phyloP scores from a whole-genome alignment of 1,140 invertebrate species.

The Meloidogyne hapla region DNA sequence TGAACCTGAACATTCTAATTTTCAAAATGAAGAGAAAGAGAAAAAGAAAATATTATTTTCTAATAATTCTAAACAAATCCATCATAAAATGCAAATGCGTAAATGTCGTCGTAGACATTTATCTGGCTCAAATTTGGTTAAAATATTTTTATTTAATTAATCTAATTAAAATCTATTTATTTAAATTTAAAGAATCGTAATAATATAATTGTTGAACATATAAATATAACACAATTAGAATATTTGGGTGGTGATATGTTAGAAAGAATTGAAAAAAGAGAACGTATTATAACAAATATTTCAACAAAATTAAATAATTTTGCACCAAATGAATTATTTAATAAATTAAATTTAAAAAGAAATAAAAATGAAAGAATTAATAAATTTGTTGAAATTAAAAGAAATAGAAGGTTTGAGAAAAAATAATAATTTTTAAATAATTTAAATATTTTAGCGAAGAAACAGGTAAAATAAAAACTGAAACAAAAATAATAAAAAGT shows the following conservation, averaged over 20 bases:
- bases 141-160: neutral
- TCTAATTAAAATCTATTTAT: neutral
- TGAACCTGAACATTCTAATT: too few species aligned
- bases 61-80: neutral
- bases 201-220: conserved; percentile 11
- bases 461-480: neutral
- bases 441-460: neutral
- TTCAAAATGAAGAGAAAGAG: neutral
- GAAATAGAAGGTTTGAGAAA: neutral
- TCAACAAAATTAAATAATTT: conserved; percentile 19
- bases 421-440: neutral
- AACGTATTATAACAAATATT: conserved; percentile 16
- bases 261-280: neutral
- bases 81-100: neutral
- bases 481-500: neutral
- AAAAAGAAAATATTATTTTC: neutral
- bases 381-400: neutral
- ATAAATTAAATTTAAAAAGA: neutral
- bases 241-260: conserved; percentile 15
- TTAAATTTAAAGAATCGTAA: neutral
- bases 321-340: conserved; percentile 21
- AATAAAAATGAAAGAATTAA: conserved; percentile 8
- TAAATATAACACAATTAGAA: conserved; percentile 27
- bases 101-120: neutral
- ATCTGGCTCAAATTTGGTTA: neutral